Conservation (phyloP, 2,888 invertebrate species). For the Drosophila mercatorum region DNA sequence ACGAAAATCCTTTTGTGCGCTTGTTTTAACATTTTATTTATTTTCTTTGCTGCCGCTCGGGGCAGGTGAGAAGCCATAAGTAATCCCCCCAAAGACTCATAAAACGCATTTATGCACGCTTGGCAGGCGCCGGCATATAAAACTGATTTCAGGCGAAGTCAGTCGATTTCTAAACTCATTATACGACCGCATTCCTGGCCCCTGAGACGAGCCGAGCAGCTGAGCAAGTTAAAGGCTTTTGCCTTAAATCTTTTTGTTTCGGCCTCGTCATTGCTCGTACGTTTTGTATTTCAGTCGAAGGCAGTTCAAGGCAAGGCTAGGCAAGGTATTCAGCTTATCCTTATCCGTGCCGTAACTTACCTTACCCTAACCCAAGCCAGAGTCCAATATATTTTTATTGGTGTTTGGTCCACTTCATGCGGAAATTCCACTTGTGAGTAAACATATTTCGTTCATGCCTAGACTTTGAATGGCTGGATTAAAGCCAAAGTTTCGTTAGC, state of each 20-base stretch:
- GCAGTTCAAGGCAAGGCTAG: background rate
- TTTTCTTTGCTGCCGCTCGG: background rate
- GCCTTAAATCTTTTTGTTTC: constrained; percentile 20
- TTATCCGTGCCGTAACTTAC: background rate
- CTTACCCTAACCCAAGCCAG: background rate
- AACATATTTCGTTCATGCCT: constrained; percentile 23
- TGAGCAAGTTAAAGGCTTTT: constrained; percentile 29
- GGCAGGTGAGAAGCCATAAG: constrained; percentile 49
- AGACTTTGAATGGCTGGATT: constrained; percentile 45
- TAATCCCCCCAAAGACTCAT: constrained; percentile 37
- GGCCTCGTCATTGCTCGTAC: constrained; percentile 13
- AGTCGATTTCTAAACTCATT: constrained; percentile 13
- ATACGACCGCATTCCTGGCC: constrained; percentile 6
- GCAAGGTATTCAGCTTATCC: constrained; percentile 11
- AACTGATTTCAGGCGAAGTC: constrained; percentile 29
- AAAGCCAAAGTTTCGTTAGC: constrained; percentile 41
- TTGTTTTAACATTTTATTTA: constrained; percentile 8
- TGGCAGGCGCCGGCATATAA: constrained; percentile 27
- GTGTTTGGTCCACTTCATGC: constrained; percentile 6
- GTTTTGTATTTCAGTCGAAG: constrained; percentile 22
- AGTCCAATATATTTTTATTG: constrained; percentile 26
- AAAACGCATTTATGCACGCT: constrained; percentile 52
- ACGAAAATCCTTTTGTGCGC: constrained; percentile 49
- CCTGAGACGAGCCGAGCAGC: background rate
- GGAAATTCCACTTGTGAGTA: constrained; percentile 25